Conservation (phyloP, 2,113 vertebrate genomes). For the Spea bombifrons region DNA sequence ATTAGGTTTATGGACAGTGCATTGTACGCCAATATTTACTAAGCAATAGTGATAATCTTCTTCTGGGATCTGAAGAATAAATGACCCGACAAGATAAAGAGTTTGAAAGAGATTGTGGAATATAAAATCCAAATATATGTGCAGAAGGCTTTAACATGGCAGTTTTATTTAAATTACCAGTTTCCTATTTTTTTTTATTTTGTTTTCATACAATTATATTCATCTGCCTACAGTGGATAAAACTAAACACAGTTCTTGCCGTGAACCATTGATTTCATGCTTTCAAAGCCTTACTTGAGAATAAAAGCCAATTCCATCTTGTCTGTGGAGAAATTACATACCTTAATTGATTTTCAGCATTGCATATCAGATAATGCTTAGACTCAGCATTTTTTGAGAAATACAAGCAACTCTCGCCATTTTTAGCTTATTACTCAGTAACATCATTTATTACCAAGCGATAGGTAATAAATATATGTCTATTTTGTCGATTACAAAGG, state of each 20-base stretch:
- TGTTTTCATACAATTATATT: neutral
- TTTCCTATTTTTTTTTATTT: neutral
- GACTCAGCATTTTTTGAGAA: constrained; percentile 5
- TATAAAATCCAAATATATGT: neutral
- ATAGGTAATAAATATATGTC: too few species aligned
- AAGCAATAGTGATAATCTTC: neutral
- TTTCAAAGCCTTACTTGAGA: constrained; percentile 4
- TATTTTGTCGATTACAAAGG: too few species aligned
- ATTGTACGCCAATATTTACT: neutral
- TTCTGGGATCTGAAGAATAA: neutral
- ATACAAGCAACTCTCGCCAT: neutral
- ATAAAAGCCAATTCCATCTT: neutral
- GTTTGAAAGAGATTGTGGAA: neutral
- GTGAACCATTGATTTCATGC: constrained; percentile 6
- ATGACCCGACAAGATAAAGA: neutral
- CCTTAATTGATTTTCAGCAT: constrained; percentile 11
- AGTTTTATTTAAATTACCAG: neutral
- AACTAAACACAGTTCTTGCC: neutral
- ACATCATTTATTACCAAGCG: neutral
- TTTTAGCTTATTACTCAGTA: neutral
- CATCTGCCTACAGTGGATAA: neutral
- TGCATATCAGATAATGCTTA: constrained; percentile 7
- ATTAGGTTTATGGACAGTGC: constrained; percentile 5
- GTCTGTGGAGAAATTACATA: neutral
- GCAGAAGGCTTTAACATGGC: neutral